Evolutionary conservation across 2,888 invertebrate genomes (phyloP).

Genomic region (Crossocerus cetratus): DNA sequence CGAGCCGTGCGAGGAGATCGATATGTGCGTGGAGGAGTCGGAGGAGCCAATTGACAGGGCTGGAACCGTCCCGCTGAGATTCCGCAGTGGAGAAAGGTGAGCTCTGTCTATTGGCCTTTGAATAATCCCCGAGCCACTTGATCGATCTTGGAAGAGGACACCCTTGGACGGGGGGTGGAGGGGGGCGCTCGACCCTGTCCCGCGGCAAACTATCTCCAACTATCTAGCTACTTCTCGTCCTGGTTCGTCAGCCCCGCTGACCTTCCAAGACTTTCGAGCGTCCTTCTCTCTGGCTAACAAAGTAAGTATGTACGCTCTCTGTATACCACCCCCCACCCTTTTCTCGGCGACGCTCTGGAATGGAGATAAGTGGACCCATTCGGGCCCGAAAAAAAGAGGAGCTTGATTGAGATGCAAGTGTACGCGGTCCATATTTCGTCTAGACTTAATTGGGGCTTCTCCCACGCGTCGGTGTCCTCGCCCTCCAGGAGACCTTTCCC

Average conservation of each 20-base stretch:
- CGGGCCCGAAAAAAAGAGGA: background rate
- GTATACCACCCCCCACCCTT: too few relatives aligned
- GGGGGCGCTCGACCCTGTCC: constrained; percentile 59
- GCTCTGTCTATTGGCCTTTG: background rate
- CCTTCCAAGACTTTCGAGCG: constrained; percentile 60
- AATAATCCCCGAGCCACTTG: background rate
- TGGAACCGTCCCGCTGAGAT: too few relatives aligned
- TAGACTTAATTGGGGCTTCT: too few relatives aligned
- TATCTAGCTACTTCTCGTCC: constrained; percentile 50
- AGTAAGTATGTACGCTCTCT: background rate
- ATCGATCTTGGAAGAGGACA: background rate
- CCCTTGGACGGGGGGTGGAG: constrained; percentile 33
- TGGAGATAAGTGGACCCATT: too few relatives aligned
- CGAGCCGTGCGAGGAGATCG: background rate
- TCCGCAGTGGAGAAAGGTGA: background rate
- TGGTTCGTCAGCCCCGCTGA: constrained; percentile 60
- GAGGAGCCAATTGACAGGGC: background rate
- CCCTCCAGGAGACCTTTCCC: too few relatives aligned
- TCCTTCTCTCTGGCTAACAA: constrained; percentile 17
- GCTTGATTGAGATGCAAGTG: too few relatives aligned
- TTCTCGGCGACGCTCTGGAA: too few relatives aligned
- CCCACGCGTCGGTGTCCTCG: too few relatives aligned
- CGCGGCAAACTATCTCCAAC: constrained; percentile 56
- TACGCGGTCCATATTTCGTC: too few relatives aligned
- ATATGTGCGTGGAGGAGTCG: background rate